Conservation (phyloP, 2,113 vertebrate genomes). For the Copsychus sechellarum region DNA sequence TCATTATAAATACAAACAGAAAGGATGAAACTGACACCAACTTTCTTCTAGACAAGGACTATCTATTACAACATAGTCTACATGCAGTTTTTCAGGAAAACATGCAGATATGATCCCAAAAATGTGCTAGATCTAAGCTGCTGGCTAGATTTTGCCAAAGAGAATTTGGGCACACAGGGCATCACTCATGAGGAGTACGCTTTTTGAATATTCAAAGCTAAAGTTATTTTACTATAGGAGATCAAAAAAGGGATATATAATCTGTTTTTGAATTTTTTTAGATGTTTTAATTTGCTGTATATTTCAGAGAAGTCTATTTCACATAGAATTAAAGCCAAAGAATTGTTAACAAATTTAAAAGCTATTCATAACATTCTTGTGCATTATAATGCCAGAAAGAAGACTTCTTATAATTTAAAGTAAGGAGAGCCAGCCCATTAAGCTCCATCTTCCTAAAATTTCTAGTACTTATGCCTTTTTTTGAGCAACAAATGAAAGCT, state of each 20-base stretch:
- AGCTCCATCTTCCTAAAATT: neutral
- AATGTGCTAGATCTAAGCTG: neutral
- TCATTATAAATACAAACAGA: neutral
- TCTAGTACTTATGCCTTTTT: neutral
- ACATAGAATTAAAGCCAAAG: neutral
- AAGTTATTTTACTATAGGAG: neutral
- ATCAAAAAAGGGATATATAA: neutral
- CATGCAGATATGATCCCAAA: neutral
- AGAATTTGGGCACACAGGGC: neutral
- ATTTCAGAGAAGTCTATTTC: neutral
- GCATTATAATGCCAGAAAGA: neutral
- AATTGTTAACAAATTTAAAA: neutral
- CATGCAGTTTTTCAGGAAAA: neutral
- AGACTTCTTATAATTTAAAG: neutral
- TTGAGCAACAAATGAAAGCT: neutral
- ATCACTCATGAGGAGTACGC: neutral
- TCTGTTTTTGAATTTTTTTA: fast-evolving
- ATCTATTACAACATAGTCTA: neutral
- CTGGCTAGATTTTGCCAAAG: neutral
- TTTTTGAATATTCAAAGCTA: neutral
- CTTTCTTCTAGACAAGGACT: neutral
- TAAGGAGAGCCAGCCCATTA: neutral
- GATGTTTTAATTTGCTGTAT: neutral
- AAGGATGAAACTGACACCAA: neutral
- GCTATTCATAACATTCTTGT: neutral